These are phyloP conservation scores for Microchirus variegatus DNA, from an alignment of 2,797 vertebrate genomes.

Conservation along the genomic window DNA sequence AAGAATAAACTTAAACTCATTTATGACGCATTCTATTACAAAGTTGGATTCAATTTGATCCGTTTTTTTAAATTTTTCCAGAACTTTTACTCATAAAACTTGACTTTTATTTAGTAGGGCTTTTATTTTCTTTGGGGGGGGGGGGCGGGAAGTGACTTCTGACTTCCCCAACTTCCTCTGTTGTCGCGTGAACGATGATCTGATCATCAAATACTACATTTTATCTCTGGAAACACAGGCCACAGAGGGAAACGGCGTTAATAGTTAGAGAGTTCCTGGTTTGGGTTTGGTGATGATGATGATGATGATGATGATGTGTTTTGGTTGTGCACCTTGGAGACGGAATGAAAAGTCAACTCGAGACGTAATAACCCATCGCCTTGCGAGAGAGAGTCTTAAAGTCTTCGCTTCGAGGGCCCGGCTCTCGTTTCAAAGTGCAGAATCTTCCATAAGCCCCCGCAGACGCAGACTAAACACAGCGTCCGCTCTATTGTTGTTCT, in stretches of 20 bases:
- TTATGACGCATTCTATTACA: too few species aligned
- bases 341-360: conserved; percentile 74
- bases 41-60: too few species aligned
- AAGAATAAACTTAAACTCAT: too few species aligned
- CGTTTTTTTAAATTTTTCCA: too few species aligned
- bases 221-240: background rate
- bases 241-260: conserved; percentile 6
- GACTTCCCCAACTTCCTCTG: too few species aligned
- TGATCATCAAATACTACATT: too few species aligned
- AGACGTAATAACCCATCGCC: conserved; percentile 74
- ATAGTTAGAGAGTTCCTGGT: conserved; percentile 44
- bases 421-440: conserved; percentile 76
- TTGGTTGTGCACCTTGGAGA: conserved; percentile 71
- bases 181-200: too few species aligned
- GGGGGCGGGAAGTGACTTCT: too few species aligned
- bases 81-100: too few species aligned
- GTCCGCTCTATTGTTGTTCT: conserved; percentile 77
- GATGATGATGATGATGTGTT: conserved; percentile 45
- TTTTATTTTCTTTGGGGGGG: too few species aligned
- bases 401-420: conserved; percentile 65
- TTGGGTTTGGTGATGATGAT: conserved; percentile 46
- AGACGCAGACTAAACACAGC: conserved; percentile 87
- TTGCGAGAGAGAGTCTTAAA: conserved; percentile 73
- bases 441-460: conserved; percentile 80
- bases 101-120: too few species aligned